Percentiles rank a stretch among this genome's conserved stretches.
These are phyloP conservation scores for Psittacula cyanocephala DNA, from an alignment of 2,113 vertebrate genomes.

Conservation along the genomic window DNA sequence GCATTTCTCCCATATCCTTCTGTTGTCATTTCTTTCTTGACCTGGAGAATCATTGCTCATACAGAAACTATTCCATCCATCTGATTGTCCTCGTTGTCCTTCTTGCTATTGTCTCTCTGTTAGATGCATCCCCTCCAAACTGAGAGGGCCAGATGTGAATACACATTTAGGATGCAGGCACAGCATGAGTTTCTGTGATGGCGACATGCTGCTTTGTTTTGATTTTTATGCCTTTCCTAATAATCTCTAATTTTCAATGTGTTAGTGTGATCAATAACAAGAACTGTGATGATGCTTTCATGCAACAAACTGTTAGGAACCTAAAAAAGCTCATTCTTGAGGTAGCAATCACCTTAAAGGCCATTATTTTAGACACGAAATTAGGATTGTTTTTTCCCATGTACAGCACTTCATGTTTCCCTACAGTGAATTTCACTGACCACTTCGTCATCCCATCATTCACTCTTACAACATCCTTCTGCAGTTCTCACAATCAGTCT, in stretches of 20 bases:
- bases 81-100: background rate
- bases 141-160: background rate
- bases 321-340: background rate
- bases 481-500: background rate
- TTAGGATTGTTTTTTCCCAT: background rate
- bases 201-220: background rate
- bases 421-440: background rate
- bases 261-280: background rate
- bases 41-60: background rate
- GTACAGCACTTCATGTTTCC: background rate
- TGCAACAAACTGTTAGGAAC: background rate
- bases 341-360: background rate
- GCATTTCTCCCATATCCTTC: background rate
- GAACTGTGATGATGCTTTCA: background rate
- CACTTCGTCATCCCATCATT: background rate
- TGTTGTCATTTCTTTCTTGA: background rate
- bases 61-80: background rate
- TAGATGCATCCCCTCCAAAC: background rate
- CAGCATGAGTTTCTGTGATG: background rate
- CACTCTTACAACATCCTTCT: background rate
- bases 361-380: background rate
- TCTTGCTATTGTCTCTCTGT: background rate
- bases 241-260: background rate
- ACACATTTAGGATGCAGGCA: background rate
- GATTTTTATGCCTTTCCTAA: background rate